A percentile compares a stretch with the other conserved stretches of the same genome.
These are phyloP conservation scores for Camponotus floridanus DNA, from an alignment of 1,140 invertebrate genomes.

Conservation along the genomic window DNA sequence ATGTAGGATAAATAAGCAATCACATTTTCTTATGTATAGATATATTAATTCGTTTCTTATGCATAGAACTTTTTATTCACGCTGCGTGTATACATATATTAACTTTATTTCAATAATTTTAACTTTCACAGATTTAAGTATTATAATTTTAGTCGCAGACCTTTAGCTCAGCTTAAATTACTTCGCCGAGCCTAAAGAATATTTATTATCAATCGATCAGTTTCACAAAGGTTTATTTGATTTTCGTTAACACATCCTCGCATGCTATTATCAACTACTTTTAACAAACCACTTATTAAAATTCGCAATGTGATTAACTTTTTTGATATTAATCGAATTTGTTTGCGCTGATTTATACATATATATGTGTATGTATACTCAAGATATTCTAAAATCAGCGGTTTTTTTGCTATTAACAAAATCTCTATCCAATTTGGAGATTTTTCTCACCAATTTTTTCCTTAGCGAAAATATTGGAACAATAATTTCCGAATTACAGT, in stretches of 20 bases:
- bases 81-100: not conserved
- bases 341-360: not conserved
- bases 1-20: not conserved
- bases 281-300: constrained; percentile 36
- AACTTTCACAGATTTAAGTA: not conserved
- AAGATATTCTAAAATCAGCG: no score
- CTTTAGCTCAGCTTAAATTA: no score
- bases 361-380: no score
- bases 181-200: not conserved
- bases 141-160: no score
- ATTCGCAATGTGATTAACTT: constrained; percentile 1
- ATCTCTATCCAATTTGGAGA: no score
- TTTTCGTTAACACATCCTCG: constrained; percentile 15
- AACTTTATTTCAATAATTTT: constrained; percentile 20
- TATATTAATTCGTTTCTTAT: not conserved
- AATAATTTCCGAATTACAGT: no score
- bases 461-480: no score
- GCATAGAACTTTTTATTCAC: not conserved
- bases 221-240: constrained; percentile 33
- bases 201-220: not conserved
- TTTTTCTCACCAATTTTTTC: no score
- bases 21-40: not conserved
- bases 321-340: constrained; percentile 20
- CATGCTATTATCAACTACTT: constrained; percentile 33
- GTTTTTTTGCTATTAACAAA: no score